Percentiles rank a stretch among this genome's conserved stretches.
phyloP scores from a whole-genome alignment of 2,797 vertebrate genomes.

The Chaenodraco wilsoni region DNA sequence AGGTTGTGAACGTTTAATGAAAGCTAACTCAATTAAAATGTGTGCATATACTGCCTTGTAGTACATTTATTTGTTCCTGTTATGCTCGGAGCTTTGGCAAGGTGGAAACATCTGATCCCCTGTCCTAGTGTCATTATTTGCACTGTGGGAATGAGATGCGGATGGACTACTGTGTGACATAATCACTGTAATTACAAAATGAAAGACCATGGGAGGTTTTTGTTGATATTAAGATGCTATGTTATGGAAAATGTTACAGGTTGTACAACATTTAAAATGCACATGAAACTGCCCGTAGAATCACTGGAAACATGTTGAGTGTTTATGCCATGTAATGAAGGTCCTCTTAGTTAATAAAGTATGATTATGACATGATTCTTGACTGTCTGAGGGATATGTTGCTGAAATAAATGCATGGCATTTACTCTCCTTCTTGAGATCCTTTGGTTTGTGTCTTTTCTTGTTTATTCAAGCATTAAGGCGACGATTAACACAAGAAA shows the following conservation, averaged over 20 bases:
- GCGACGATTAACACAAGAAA: neutral
- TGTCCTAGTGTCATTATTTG: slow-evolving; percentile 56
- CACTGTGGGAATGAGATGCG: slow-evolving; percentile 48
- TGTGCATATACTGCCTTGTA: slow-evolving; percentile 67
- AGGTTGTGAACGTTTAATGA: slow-evolving; percentile 48
- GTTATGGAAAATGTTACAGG: slow-evolving; percentile 39
- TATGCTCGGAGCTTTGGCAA: slow-evolving; percentile 56
- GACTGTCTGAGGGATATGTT: slow-evolving; percentile 61
- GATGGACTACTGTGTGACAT: slow-evolving; percentile 37
- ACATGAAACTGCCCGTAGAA: slow-evolving; percentile 55
- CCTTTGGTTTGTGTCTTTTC: slow-evolving; percentile 37
- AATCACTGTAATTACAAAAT: slow-evolving; percentile 38
- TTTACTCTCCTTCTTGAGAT: slow-evolving; percentile 57
- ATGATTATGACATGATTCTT: slow-evolving; percentile 50
- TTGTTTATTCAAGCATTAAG: neutral
- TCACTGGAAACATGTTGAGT: slow-evolving; percentile 62
- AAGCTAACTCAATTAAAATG: slow-evolving; percentile 57
- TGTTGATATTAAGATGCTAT: slow-evolving; percentile 39
- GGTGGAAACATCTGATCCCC: slow-evolving; percentile 30
- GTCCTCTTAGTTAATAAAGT: slow-evolving; percentile 53
- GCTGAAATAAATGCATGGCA: slow-evolving; percentile 83
- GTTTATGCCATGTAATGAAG: slow-evolving; percentile 63
- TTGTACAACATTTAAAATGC: slow-evolving; percentile 42
- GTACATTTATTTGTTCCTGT: slow-evolving; percentile 52
- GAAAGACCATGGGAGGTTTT: slow-evolving; percentile 33